Base-by-base conservation (phyloP, 2,797 vertebrate genomes). In the Ctenopoma multispine region DNA sequence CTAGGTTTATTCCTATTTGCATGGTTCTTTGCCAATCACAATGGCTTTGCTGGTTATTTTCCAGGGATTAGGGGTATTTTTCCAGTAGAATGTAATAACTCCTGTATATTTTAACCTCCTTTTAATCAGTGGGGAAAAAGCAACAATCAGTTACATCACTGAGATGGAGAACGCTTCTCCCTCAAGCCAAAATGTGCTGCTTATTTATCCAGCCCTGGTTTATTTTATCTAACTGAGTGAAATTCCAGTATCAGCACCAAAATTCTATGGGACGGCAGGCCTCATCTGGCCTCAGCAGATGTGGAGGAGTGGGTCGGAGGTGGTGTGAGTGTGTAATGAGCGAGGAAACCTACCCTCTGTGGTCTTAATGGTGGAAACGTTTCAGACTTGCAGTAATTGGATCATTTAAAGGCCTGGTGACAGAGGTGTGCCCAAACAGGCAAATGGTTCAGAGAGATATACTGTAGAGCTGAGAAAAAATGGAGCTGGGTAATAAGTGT, bases 141-240 rank as follows among this genome's bases (percentile, higher is more conserved):
- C 85, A 92, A 91, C 85, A 93, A 92, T 92, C 90, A 87, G 82
- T 92, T 90, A 88, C 90, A 90, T 89, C 89, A 82, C 80, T 73
- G 78, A 68, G 79, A 79, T 23, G 77, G 48, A 74, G 81, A 81
- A 78, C 34, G 14, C 41, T 7, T 64, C 43, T 38, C 70, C 77
- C 80, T 63, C 53, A 36, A 75, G 71, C 83, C 75, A 78, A 75
- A 84, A 76, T 73, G 82, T 75, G 46, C 76, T 84, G 94, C 87
- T 94, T 94, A 93, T 95, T 95, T 94, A 87, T 92, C 85, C 88
- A 90, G 79, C 69, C 53, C 75, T 73, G 59, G 93, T 94, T 95
- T 94, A 94, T 94, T 94, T 94, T 91, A 89, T 93, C 89, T 85
- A 85, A 89, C 89, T 77, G 84, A 88, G 86, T 61, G 67, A 92